Conservation (phyloP, 1,140 invertebrate species). For the Rhyzopertha dominica region DNA sequence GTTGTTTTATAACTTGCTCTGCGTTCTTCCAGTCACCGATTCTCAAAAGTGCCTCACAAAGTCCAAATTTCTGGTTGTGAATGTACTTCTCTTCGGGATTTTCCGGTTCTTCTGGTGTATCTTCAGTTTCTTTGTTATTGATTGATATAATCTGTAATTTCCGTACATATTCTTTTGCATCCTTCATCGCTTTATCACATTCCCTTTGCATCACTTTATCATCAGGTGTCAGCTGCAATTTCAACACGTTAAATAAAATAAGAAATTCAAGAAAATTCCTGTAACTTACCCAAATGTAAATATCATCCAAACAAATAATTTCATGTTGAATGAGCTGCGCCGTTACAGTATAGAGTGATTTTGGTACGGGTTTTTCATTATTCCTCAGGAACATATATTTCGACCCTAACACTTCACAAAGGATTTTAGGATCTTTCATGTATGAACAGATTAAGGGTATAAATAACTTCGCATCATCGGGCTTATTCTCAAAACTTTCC, state of each 20-base stretch:
- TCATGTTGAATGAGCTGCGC: conserved; percentile 84
- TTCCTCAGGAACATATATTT: conserved; percentile 79
- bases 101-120: conserved; percentile 65
- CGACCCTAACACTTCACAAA: conserved; percentile 92
- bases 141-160: conserved; percentile 83
- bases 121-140: conserved; percentile 74
- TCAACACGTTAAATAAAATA: not conserved
- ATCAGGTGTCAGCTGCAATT: conserved; percentile 70
- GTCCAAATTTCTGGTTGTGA: conserved; percentile 89
- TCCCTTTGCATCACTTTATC: conserved; percentile 77
- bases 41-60: conserved; percentile 82
- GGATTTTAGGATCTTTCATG: conserved; percentile 76
- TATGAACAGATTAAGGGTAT: conserved; percentile 79
- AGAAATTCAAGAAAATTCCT: not conserved
- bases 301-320: conserved; percentile 79
- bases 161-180: conserved; percentile 81
- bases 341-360: conserved; percentile 80
- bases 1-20: conserved; percentile 66
- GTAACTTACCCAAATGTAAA: conserved; percentile 84
- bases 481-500: conserved; percentile 92
- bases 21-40: conserved; percentile 90
- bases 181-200: conserved; percentile 75
- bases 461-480: conserved; percentile 69
- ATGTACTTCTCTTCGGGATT: conserved; percentile 62
- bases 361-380: conserved; percentile 62